These are phyloP conservation scores for Solenodon paradoxus DNA, from an alignment of 2,113 vertebrate species.

Conservation along the genomic window DNA sequence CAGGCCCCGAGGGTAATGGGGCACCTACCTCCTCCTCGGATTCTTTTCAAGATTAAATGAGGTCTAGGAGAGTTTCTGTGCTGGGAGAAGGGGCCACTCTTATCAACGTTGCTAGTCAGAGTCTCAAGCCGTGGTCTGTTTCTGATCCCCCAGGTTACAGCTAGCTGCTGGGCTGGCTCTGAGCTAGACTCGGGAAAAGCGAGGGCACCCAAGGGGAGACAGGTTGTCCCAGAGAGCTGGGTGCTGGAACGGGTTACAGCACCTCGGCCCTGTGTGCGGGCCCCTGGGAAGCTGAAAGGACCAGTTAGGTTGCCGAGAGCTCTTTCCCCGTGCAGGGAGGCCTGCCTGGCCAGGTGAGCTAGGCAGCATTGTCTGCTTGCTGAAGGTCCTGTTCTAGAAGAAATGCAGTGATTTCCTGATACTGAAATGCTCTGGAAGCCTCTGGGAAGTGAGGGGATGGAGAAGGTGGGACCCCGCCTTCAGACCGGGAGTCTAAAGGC, in stretches of 20 bases:
- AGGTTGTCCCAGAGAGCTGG: too few relatives aligned
- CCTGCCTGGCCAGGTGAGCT: background rate
- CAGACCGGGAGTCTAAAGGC: background rate
- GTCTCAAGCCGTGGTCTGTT: background rate
- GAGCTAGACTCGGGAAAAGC: background rate
- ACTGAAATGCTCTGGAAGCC: background rate
- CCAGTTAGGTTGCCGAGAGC: too few relatives aligned
- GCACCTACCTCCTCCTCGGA: background rate
- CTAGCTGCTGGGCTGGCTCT: background rate
- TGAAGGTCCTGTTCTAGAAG: background rate
- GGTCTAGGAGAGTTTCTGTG: background rate
- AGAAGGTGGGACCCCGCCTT: background rate
- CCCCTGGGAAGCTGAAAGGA: background rate
- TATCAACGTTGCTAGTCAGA: rapidly evolving
- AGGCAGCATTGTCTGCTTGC: background rate
- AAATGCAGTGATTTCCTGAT: background rate
- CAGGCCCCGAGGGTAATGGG: background rate
- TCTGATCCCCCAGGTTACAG: background rate
- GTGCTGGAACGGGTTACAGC: background rate
- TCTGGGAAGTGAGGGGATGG: background rate
- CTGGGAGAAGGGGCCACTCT: background rate
- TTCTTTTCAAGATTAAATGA: background rate
- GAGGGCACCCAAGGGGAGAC: background rate
- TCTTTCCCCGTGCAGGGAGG: background rate
- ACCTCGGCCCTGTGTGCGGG: too few relatives aligned